Evolutionary conservation across 2,113 vertebrate genomes (phyloP).

Genomic region (Hippolais icterina): DNA sequence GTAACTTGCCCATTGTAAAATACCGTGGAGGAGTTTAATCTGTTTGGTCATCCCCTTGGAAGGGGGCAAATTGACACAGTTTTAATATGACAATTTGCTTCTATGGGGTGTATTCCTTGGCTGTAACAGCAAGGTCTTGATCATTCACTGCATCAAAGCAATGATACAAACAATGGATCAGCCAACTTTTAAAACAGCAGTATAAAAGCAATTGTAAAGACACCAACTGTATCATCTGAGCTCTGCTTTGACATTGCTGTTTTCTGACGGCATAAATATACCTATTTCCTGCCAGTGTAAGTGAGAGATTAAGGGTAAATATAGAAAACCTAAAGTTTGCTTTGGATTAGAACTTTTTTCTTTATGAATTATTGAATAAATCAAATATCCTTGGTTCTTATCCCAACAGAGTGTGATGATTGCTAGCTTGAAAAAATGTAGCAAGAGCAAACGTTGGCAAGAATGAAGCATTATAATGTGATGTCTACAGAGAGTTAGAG

Average conservation of each 20-base stretch:
- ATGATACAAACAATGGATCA: conserved; percentile 54
- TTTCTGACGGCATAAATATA: conserved; percentile 67
- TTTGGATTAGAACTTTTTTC: conserved; percentile 69
- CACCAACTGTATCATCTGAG: conserved; percentile 50
- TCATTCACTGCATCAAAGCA: conserved; percentile 3
- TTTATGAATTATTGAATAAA: conserved; percentile 72
- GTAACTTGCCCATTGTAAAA: background rate
- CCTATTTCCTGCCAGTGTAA: conserved; percentile 65
- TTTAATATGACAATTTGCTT: background rate
- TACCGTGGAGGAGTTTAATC: background rate
- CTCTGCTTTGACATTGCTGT: conserved; percentile 63
- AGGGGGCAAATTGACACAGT: background rate
- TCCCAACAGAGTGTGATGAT: conserved; percentile 68
- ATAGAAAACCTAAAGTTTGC: conserved; percentile 68
- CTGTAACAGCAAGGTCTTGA: conserved; percentile 5
- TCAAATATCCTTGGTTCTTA: conserved; percentile 67
- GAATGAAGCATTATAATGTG: conserved; percentile 63
- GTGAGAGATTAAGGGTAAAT: conserved; percentile 68
- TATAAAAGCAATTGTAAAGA: conserved; percentile 61
- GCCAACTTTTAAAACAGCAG: conserved; percentile 44
- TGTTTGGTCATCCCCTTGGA: conserved; percentile 26
- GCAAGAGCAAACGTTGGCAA: conserved; percentile 70
- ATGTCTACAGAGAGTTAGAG: conserved; percentile 49
- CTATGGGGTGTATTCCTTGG: background rate
- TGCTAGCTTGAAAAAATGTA: conserved; percentile 62